These are phyloP conservation scores for Stomatorhinus walkeri DNA, from an alignment of 2,797 vertebrate species.

Conservation along the genomic window DNA sequence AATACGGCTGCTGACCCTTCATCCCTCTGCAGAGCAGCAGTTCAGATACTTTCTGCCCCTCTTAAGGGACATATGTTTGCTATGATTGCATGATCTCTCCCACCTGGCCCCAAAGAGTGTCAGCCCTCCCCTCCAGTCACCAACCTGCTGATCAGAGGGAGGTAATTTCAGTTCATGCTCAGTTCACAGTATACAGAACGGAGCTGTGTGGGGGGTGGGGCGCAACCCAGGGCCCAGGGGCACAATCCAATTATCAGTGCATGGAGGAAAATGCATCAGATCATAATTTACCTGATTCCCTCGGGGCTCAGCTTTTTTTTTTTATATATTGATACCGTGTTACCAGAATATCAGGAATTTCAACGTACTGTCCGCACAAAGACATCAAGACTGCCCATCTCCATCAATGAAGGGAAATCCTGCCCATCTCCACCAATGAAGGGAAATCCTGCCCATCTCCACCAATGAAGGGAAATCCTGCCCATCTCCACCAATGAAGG, in stretches of 20 bases:
- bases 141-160: conserved; percentile 10
- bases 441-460: background rate
- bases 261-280: conserved; percentile 15
- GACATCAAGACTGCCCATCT: background rate
- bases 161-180: background rate
- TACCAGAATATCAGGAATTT: background rate
- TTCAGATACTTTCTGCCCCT: background rate
- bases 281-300: conserved; percentile 16
- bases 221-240: conserved; percentile 28
- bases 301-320: background rate
- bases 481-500: background rate
- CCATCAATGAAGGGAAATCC: background rate
- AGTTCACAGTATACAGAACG: background rate
- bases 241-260: conserved; percentile 36
- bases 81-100: background rate
- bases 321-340: background rate
- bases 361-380: background rate
- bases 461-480: background rate
- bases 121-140: conserved; percentile 14
- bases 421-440: background rate
- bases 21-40: background rate
- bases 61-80: background rate
- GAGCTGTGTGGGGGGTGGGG: conserved; percentile 19
- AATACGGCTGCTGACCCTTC: background rate
- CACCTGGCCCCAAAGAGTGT: background rate